These are phyloP conservation scores for Opisthograptis luteolata DNA, from an alignment of 2,888 invertebrate species.

Conservation along the genomic window DNA sequence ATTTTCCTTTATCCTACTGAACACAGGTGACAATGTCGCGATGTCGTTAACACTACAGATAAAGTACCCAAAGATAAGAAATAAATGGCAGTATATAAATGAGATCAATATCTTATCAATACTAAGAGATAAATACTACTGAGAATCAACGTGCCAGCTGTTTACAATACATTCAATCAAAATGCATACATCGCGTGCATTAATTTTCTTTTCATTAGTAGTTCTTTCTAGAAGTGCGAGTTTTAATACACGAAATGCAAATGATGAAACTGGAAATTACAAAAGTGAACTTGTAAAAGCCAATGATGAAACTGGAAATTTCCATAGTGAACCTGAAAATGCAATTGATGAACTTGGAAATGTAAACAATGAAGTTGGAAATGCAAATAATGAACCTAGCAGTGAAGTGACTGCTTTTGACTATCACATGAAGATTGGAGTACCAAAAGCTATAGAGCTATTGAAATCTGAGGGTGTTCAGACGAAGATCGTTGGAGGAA, in stretches of 20 bases:
- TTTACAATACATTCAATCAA: neutral
- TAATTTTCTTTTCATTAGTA: slow-evolving; percentile 10
- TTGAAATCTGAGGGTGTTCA: slow-evolving; percentile 36
- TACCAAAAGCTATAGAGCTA: slow-evolving; percentile 51
- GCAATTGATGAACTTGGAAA: neutral
- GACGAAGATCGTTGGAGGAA: slow-evolving; percentile 59
- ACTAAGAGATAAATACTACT: slow-evolving; percentile 9
- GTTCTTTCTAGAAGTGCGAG: slow-evolving; percentile 6
- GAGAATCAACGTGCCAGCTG: neutral
- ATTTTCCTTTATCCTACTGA: too few relatives aligned
- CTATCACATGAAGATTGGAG: slow-evolving; percentile 58
- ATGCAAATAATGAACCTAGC: slow-evolving; percentile 19
- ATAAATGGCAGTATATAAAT: slow-evolving; percentile 12
- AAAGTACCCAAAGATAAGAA: slow-evolving; percentile 12
- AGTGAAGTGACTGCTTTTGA: slow-evolving; percentile 34
- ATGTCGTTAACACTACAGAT: neutral
- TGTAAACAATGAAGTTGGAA: neutral
- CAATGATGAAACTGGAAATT: neutral
- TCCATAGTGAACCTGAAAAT: slow-evolving; percentile 21
- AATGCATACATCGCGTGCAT: slow-evolving; percentile 1
- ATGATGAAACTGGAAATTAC: neutral
- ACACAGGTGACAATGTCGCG: neutral
- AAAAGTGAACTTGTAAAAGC: neutral
- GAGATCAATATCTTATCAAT: slow-evolving; percentile 13
- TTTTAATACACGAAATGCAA: neutral